Percentiles rank a stretch among this genome's conserved stretches.
phyloP scores from a whole-genome alignment of 1,140 invertebrate species.

The Vanessa atalanta region DNA sequence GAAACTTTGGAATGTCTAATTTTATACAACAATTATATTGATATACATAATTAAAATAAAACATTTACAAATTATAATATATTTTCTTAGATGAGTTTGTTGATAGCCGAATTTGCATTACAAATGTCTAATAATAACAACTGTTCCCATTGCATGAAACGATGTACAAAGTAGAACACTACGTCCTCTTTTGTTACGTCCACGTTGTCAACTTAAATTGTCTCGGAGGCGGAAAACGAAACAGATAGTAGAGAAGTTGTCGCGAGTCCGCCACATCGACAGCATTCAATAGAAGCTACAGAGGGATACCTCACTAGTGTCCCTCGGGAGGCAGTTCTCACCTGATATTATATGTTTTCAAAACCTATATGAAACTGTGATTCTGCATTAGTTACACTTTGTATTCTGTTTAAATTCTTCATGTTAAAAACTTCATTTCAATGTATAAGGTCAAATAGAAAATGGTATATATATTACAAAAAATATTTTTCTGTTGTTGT shows the following conservation, averaged over 20 bases:
- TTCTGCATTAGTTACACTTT: too few species aligned
- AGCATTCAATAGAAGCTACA: slow-evolving; percentile 58
- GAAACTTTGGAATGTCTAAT: too few species aligned
- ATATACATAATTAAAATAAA: too few species aligned
- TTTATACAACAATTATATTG: too few species aligned
- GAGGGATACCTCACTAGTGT: background rate
- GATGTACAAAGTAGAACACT: slow-evolving; percentile 66
- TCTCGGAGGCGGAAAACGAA: slow-evolving; percentile 74
- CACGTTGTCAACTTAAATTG: slow-evolving; percentile 77
- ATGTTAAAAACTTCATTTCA: too few species aligned
- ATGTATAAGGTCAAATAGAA: too few species aligned
- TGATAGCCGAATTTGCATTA: background rate
- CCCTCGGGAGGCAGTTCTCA: background rate
- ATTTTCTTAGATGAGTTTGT: too few species aligned
- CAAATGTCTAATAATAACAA: slow-evolving; percentile 36
- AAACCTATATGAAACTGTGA: background rate
- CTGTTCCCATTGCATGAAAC: slow-evolving; percentile 51
- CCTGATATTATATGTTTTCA: too few species aligned
- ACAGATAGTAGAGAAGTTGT: slow-evolving; percentile 76
- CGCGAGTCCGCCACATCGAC: slow-evolving; percentile 60
- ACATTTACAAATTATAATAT: too few species aligned
- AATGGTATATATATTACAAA: too few species aligned
- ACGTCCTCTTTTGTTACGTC: slow-evolving; percentile 63
- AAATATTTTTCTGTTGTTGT: too few species aligned
- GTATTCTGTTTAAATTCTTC: too few species aligned